Conservation (phyloP, 2,888 invertebrate genomes). For the Sarcophaga variegata region DNA sequence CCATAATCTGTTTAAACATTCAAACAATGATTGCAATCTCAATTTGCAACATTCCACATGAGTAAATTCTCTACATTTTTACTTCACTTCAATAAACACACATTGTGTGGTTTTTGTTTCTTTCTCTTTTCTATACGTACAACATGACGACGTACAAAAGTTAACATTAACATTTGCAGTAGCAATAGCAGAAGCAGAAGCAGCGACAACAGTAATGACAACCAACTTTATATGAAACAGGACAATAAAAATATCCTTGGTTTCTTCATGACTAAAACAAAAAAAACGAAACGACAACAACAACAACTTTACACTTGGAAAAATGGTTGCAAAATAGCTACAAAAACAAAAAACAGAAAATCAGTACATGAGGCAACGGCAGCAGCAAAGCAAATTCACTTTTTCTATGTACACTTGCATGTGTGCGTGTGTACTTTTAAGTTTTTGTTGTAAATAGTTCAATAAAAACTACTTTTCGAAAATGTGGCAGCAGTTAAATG, state of each 20-base stretch:
- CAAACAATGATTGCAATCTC: slow-evolving; percentile 70
- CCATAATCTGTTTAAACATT: slow-evolving; percentile 69
- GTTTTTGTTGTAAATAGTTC: slow-evolving; percentile 55
- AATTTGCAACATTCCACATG: slow-evolving; percentile 70
- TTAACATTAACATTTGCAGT: slow-evolving; percentile 64
- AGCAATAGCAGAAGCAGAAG: background rate
- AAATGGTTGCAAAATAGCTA: slow-evolving; percentile 41
- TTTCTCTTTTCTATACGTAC: background rate
- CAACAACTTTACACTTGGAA: slow-evolving; percentile 5
- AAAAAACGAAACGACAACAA: too few species aligned
- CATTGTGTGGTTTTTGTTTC: slow-evolving; percentile 26
- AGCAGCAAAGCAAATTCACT: slow-evolving; percentile 19
- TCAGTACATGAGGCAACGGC: slow-evolving; percentile 16
- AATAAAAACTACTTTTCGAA: slow-evolving; percentile 54
- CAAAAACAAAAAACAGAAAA: slow-evolving; percentile 24
- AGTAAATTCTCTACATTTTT: slow-evolving; percentile 68
- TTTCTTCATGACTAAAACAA: slow-evolving; percentile 6
- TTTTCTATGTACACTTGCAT: background rate
- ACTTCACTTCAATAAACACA: slow-evolving; percentile 68
- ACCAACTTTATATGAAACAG: slow-evolving; percentile 46
- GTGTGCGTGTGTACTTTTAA: background rate
- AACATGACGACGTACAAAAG: slow-evolving; percentile 49
- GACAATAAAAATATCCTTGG: slow-evolving; percentile 63
- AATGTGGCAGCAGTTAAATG: slow-evolving; percentile 17
- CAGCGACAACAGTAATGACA: slow-evolving; percentile 18